Evolutionary conservation across 1,140 invertebrate genomes (phyloP), one percentile per base, ranked within the genome.

Genomic region (Tetragonula clypearis): DNA sequence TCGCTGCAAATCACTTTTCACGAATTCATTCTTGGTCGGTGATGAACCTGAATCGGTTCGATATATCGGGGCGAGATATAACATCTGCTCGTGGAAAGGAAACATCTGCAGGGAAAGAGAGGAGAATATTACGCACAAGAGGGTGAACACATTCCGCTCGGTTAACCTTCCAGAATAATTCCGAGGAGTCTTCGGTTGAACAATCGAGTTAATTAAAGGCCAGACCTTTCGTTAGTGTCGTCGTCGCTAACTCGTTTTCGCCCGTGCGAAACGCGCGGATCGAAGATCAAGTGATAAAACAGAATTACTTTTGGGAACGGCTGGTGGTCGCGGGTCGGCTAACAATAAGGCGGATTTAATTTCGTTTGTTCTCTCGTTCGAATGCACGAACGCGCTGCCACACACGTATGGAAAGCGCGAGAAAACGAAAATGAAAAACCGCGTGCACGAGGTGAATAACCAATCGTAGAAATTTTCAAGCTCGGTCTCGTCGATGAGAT

Each of bases 121-220:
- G 60, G 23, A 35, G 30, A 1, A 21, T n/a, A 65, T 23, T 35
- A 62, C 53, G 71, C 53, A 82, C 71, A 73, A 35, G n/a, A n/a
- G 69, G 71, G 60, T 60, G 79, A 82, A 88, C 71, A 82, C 76
- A 49, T 49, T 49, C 53, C 19, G 68, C 66, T 88, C 82, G 65
- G 86, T 86, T 86, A 82, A 87, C 78, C 72, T 65, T 49, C 17
- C 6, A 23, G 74, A 85, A 79, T 77, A 86, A 85, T 88, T 88
- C 55, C 5, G 23, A 77, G 9, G 23, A 77, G 9, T 86, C 58
- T 12, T 79, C 19, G 62, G 71, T 60, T 69, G 84, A 79, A 88
- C 87, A 86, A 75, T 83, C 23, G 21, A 74, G 76, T 88, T 89
- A 88, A 88, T 89, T 86, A 86, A 88, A 89, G 76, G 55, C 82